Evolutionary conservation across 2,113 vertebrate genomes (phyloP).

Genomic region (Osmerus eperlanus): DNA sequence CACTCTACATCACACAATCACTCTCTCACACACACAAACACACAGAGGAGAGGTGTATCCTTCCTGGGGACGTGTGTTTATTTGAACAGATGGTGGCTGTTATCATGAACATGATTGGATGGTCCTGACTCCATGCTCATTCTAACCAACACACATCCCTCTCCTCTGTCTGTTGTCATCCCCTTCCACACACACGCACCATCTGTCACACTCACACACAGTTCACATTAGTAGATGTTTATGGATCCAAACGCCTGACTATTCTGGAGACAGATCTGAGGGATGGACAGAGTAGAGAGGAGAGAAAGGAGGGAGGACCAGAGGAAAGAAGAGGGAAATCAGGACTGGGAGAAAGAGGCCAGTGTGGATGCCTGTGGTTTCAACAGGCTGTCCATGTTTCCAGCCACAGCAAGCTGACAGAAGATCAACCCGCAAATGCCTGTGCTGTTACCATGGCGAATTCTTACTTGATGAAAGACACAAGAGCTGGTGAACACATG

Average conservation of each 20-base stretch:
- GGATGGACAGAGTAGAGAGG: conserved; percentile 6
- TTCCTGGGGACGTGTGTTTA: conserved; percentile 32
- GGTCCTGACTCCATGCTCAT: conserved; percentile 12
- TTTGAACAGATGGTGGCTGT: conserved; percentile 57
- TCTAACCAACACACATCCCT: too few species aligned
- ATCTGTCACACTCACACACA: background rate
- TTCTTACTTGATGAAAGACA: conserved; percentile 10
- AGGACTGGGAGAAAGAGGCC: conserved; percentile 22
- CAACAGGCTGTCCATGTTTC: conserved; percentile 39
- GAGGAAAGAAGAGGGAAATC: conserved; percentile 33
- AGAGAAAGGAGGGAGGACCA: conserved; percentile 10
- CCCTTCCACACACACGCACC: background rate
- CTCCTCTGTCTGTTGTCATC: too few species aligned
- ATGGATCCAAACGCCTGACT: too few species aligned
- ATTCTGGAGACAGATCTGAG: too few species aligned
- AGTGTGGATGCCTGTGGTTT: conserved; percentile 52
- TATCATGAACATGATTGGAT: conserved; percentile 39
- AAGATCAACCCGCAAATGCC: conserved; percentile 34
- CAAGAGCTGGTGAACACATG: conserved; percentile 50
- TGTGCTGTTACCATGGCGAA: conserved; percentile 35
- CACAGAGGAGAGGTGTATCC: conserved; percentile 17
- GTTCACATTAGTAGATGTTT: conserved; percentile 24
- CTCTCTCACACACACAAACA: too few species aligned
- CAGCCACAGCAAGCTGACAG: conserved; percentile 7
- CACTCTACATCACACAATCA: too few species aligned